phyloP scores from a whole-genome alignment of 2,888 invertebrate species.

The Hypomecis atomaria region DNA sequence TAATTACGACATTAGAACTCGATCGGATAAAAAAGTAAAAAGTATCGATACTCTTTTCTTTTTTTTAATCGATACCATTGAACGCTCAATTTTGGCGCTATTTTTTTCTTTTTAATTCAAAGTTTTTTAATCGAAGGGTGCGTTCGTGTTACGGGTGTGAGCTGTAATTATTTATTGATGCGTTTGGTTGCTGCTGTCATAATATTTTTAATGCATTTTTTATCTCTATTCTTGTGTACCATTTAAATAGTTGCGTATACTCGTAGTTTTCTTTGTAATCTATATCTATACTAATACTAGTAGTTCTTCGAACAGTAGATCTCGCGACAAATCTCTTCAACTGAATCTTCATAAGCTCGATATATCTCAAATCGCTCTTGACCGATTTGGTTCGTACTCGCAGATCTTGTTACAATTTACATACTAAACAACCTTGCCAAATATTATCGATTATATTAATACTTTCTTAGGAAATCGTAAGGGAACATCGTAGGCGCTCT shows the following conservation, averaged over 20 bases:
- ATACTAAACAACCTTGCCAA: no score
- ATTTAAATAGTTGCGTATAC: no score
- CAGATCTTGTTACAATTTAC: no score
- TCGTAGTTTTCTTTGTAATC: neutral
- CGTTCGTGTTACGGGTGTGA: slow-evolving; percentile 49
- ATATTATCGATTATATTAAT: no score
- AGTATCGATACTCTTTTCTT: slow-evolving; percentile 62
- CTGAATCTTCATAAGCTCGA: no score
- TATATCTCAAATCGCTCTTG: no score
- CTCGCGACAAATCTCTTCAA: no score
- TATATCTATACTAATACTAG: no score
- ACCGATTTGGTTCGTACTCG: no score
- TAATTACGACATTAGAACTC: slow-evolving; percentile 80
- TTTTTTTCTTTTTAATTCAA: slow-evolving; percentile 39
- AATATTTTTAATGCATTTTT: slow-evolving; percentile 60
- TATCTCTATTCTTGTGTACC: neutral
- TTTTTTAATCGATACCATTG: slow-evolving; percentile 57
- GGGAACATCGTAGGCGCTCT: no score
- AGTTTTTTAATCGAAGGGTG: slow-evolving; percentile 56
- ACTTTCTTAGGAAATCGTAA: no score
- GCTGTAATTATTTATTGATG: slow-evolving; percentile 70
- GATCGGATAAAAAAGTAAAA: slow-evolving; percentile 45
- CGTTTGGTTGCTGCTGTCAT: slow-evolving; percentile 68
- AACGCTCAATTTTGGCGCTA: slow-evolving; percentile 62
- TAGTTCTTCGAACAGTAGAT: no score